Evolutionary conservation across 1,140 invertebrate species (phyloP).

Genomic region (Helicoverpa zea): DNA sequence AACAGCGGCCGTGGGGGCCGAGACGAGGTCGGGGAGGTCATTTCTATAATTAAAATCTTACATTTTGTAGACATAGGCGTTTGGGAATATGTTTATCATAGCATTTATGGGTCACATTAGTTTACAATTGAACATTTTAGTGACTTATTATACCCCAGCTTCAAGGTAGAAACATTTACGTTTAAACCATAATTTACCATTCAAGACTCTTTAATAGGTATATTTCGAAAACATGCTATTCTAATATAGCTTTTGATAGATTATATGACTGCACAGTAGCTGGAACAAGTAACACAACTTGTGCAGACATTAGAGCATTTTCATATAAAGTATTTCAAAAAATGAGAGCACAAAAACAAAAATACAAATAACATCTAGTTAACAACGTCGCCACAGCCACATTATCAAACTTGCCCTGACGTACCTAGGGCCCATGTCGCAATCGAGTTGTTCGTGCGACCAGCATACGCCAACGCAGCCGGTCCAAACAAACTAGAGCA

Average conservation of each 20-base stretch:
- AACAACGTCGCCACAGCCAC: slow-evolving; percentile 15
- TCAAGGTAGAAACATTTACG: too few species aligned
- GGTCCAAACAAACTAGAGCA: slow-evolving; percentile 25
- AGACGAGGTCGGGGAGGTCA: slow-evolving; percentile 59
- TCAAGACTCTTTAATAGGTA: too few species aligned
- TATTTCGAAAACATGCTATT: too few species aligned
- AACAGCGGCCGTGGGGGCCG: slow-evolving; percentile 68
- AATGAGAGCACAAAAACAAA: background rate
- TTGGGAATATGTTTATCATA: slow-evolving; percentile 1
- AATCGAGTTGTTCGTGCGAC: slow-evolving; percentile 34
- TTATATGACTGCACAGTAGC: too few species aligned
- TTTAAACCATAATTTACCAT: too few species aligned
- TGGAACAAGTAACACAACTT: too few species aligned
- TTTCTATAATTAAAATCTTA: slow-evolving; percentile 59
- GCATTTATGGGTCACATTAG: background rate
- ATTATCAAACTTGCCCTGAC: slow-evolving; percentile 19
- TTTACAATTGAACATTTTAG: background rate
- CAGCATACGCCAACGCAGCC: slow-evolving; percentile 5
- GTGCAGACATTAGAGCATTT: too few species aligned
- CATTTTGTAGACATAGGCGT: slow-evolving; percentile 28
- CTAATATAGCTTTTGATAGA: too few species aligned
- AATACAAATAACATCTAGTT: slow-evolving; percentile 1
- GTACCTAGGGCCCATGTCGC: slow-evolving; percentile 25
- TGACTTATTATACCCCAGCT: background rate
- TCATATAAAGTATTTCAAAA: too few species aligned